These are phyloP conservation scores for Halcyon leucocephala DNA, from an alignment of 2,797 vertebrate species.

Conservation along the genomic window DNA sequence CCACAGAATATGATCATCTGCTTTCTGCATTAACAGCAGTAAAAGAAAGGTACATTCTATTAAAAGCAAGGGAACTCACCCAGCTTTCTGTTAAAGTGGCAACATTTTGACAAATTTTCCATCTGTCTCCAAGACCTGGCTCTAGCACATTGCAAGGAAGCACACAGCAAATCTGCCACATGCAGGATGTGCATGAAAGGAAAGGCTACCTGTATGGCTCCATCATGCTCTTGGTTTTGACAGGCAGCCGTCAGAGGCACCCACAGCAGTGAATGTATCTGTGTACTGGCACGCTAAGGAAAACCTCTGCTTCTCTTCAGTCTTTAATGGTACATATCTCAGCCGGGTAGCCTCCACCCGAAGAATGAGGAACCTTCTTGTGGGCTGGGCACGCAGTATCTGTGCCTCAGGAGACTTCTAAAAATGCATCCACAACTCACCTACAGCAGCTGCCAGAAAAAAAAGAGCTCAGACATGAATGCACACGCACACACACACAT, in stretches of 20 bases:
- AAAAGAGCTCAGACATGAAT: not conserved
- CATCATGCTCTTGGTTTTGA: not conserved
- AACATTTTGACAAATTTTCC: constrained; percentile 16
- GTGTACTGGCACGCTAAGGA: not conserved
- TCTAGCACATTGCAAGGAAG: not conserved
- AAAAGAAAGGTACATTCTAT: constrained; percentile 22
- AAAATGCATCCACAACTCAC: not conserved
- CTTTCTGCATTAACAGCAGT: constrained; percentile 41
- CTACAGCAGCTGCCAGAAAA: not conserved
- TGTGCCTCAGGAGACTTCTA: not conserved
- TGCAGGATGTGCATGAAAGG: not conserved
- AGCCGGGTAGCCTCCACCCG: not conserved
- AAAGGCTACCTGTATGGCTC: not conserved
- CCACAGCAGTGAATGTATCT: not conserved
- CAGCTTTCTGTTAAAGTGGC: constrained; percentile 22
- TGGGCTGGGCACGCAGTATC: not conserved
- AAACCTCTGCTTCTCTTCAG: not conserved
- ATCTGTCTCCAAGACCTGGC: not conserved
- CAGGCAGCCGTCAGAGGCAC: not conserved
- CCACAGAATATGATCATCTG: not conserved
- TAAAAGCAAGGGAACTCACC: constrained; percentile 27
- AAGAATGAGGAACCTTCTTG: not conserved
- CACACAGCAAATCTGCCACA: not conserved
- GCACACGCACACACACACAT: not conserved
- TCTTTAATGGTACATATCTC: not conserved